phyloP scores from a whole-genome alignment of 2,113 vertebrate species.

The Zeus faber region DNA sequence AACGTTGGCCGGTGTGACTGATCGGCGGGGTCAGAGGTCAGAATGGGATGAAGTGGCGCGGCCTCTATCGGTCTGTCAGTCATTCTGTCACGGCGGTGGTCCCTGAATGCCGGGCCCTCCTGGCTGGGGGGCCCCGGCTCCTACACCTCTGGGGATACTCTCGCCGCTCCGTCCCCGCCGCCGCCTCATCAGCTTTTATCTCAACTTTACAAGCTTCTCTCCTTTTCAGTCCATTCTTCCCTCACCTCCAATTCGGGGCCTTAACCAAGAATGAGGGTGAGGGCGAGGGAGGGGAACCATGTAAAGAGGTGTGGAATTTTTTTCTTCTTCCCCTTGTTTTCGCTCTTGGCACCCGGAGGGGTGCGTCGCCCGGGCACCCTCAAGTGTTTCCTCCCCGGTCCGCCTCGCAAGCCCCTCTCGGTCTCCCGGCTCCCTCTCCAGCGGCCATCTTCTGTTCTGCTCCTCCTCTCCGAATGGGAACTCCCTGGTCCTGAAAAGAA shows the following conservation, averaged over 20 bases:
- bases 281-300: constrained; percentile 31
- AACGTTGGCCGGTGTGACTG: constrained; percentile 67
- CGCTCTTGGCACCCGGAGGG: constrained; percentile 66
- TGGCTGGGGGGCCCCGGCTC: constrained; percentile 19
- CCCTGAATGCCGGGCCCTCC: constrained; percentile 60
- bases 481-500: constrained; percentile 12
- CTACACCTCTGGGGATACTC: constrained; percentile 63
- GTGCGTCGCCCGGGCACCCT: constrained; percentile 58
- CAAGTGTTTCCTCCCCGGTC: too few relatives aligned
- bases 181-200: constrained; percentile 65
- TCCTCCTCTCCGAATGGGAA: too few relatives aligned
- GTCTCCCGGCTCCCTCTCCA: constrained; percentile 17
- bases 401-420: constrained; percentile 30
- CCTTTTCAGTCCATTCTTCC: constrained; percentile 75
- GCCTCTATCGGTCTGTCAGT: constrained; percentile 75
- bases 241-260: constrained; percentile 49
- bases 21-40: constrained; percentile 57
- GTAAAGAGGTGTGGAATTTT: constrained; percentile 61
- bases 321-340: constrained; percentile 47
- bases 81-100: constrained; percentile 64
- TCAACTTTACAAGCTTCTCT: constrained; percentile 71
- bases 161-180: constrained; percentile 36
- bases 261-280: constrained; percentile 28
- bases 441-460: constrained; percentile 15
- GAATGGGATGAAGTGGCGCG: constrained; percentile 72